Percentiles rank a stretch among this genome's conserved stretches.
Conservation (phyloP, 2,888 invertebrate species). For the Pristionchus exspectatus region DNA sequence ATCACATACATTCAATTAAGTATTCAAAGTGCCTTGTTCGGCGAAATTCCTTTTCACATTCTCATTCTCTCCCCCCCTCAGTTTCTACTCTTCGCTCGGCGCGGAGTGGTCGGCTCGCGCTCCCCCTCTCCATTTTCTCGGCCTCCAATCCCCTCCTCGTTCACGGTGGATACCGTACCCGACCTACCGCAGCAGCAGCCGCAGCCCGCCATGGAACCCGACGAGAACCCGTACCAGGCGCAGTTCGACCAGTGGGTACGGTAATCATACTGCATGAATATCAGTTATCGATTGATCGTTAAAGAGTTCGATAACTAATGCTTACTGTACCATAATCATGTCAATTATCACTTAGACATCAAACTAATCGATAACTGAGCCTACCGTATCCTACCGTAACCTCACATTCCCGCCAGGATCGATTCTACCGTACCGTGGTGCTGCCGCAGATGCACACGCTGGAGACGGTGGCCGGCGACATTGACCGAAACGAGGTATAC, state of each 20-base stretch:
- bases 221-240: conserved; percentile 52
- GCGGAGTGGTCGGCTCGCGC: background rate
- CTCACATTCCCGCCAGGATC: background rate
- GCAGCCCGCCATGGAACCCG: conserved; percentile 22
- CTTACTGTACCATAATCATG: too few relatives aligned
- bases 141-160: too few relatives aligned
- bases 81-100: conserved; percentile 6
- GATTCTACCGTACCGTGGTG: conserved; percentile 16
- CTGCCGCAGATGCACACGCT: conserved; percentile 10
- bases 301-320: too few relatives aligned
- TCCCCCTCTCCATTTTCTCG: background rate
- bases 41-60: too few relatives aligned
- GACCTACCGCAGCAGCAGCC: background rate
- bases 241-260: conserved; percentile 7
- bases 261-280: background rate
- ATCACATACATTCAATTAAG: background rate
- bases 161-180: conserved; percentile 7
- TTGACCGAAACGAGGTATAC: background rate
- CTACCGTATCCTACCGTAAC: background rate
- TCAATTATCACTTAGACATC: too few relatives aligned
- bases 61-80: background rate
- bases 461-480: background rate
- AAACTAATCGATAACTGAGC: background rate
- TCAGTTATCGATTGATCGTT: background rate
- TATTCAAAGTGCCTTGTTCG: background rate